Base-by-base conservation (phyloP, 1,140 invertebrate species). In the Ceratoteleas bidentatus region DNA sequence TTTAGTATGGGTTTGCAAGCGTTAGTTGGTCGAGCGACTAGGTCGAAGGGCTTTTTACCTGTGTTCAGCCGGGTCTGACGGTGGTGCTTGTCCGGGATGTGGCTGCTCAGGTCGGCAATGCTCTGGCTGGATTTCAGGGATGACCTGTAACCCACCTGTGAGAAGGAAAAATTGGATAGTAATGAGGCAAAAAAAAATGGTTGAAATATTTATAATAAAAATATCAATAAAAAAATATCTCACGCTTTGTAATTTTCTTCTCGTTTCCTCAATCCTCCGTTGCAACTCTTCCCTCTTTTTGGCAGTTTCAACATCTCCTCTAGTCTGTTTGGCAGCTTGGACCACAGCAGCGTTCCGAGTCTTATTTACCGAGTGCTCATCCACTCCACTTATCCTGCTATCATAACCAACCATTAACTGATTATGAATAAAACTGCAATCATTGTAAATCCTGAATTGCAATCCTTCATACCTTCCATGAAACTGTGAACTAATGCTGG, bases 211-310 rank as follows among this genome's bases (percentile, higher is more conserved):
- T n/a, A n/a, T n/a, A n/a, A n/a, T n/a, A n/a, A n/a, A n/a, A n/a
- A n/a, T n/a, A 43, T 43, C 75, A 38, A 70, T 7, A 56, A 15
- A 56, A 3, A 45, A 57, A 40, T 54, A 33, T 50, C 94, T 94
- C 90, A 98, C 97, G 90, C 94, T 97, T 92, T 98, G 96, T 53
- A 98, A 91, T 91, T 97, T 97, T 84, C 95, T 94, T 87, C 96
- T 94, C 0, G 97, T 97, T 91, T 98, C 97, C 86, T 96, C 94
- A 87, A 98, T 96, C 86, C 96, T 93, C 87, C 96, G 94, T 79
- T 96, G 94, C 52, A 98, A 90, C 88, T 98, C 96, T 89, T 97
- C 95, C 49, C 96, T 92, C 84, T 96, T 96, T 66, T 94, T 95
- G 4, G 93, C 93, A 1, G 95, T 93, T 74, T 95, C 94, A 0